Evolutionary conservation across 1,140 invertebrate genomes (phyloP).

Genomic region (Drosophila pectinifera): DNA sequence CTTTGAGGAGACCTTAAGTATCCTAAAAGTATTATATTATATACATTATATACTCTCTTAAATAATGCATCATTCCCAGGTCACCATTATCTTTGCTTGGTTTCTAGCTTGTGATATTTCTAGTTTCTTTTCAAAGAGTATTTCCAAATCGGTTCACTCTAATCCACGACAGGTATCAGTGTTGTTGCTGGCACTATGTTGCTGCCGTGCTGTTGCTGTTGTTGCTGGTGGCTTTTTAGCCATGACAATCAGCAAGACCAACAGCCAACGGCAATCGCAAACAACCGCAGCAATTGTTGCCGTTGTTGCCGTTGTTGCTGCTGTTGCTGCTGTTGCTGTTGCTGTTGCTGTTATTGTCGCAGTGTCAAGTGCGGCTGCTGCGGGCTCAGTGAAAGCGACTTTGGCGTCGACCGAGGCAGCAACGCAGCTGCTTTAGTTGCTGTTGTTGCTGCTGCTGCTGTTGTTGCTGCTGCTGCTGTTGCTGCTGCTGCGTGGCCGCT

Average conservation of each 20-base stretch:
- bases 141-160: slow-evolving; percentile 4
- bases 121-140: slow-evolving; percentile 1
- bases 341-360: slow-evolving; percentile 58
- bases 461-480: slow-evolving; percentile 9
- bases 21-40: neutral
- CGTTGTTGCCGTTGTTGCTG: slow-evolving; percentile 30
- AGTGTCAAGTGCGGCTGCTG: slow-evolving; percentile 75
- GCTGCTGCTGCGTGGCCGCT: slow-evolving; percentile 37
- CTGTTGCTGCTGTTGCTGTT: slow-evolving; percentile 14
- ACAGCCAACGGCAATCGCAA: slow-evolving; percentile 75
- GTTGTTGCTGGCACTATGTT: slow-evolving; percentile 3
- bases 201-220: slow-evolving; percentile 10
- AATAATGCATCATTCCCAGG: accelerated
- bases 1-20: neutral
- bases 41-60: neutral
- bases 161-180: slow-evolving; percentile 13
- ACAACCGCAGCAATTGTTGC: slow-evolving; percentile 79
- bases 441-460: slow-evolving; percentile 11
- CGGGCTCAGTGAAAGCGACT: slow-evolving; percentile 69
- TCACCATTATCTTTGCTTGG: neutral
- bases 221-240: slow-evolving; percentile 63
- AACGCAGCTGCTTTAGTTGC: too few species aligned
- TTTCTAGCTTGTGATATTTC: too few species aligned
- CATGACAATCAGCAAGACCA: slow-evolving; percentile 78
- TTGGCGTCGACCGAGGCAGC: slow-evolving; percentile 47